A percentile compares a stretch with the other conserved stretches of the same genome.
Evolutionary conservation across 2,113 vertebrate species (phyloP).

Genomic region (Cryptomyrus ogoouensis): DNA sequence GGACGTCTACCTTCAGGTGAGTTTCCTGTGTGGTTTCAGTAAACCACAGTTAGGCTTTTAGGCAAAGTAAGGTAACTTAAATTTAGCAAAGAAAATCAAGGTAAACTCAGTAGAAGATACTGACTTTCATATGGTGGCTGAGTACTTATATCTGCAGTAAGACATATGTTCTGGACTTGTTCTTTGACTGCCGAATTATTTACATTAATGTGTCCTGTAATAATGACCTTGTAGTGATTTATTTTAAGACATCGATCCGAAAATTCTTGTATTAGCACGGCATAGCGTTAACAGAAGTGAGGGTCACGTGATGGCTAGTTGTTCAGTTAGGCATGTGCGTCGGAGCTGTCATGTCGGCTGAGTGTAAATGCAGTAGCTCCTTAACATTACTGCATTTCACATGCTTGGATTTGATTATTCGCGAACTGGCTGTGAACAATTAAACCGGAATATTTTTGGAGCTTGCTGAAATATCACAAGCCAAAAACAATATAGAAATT

Average conservation of each 20-base stretch:
- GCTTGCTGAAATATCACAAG: not conserved
- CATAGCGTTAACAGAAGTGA: not conserved
- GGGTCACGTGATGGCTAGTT: no score
- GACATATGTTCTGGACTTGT: not conserved
- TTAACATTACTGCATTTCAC: not conserved
- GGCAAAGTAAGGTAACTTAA: not conserved
- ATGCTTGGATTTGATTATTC: not conserved
- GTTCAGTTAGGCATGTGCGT: not conserved
- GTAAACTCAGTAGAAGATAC: not conserved
- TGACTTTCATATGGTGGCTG: not conserved
- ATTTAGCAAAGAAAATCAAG: not conserved
- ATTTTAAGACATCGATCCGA: no score
- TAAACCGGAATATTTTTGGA: not conserved
- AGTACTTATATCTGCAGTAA: not conserved
- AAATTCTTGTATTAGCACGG: not conserved
- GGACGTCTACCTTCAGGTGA: constrained; percentile 70
- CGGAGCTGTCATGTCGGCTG: not conserved
- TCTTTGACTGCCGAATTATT: not conserved
- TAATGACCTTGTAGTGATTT: not conserved
- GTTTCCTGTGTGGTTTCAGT: not conserved
- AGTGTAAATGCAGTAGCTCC: not conserved
- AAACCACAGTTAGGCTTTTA: not conserved
- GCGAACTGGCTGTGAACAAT: not conserved
- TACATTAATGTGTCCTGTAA: not conserved
- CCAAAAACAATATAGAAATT: no score